Evolutionary conservation across 2,797 vertebrate genomes (phyloP).

Genomic region (Premnoplex brunnescens): DNA sequence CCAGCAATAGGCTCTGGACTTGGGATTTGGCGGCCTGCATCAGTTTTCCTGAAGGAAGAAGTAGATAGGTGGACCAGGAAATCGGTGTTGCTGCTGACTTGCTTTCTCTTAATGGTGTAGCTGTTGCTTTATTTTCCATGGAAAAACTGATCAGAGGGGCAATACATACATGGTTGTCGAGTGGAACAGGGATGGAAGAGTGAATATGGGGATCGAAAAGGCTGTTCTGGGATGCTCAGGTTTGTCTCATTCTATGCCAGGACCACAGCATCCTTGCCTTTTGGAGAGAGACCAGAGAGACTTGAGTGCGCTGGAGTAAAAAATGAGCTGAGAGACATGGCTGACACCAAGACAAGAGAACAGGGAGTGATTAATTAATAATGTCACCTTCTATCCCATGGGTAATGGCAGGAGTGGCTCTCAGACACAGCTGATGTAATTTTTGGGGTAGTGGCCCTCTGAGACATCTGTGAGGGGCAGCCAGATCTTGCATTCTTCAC

Average conservation of each 20-base stretch:
- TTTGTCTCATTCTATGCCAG: neutral
- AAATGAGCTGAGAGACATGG: neutral
- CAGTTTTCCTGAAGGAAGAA: neutral
- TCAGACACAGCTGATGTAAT: neutral
- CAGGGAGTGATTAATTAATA: slow-evolving; percentile 28
- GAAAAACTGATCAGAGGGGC: neutral
- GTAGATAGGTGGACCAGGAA: neutral
- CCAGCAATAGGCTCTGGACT: neutral
- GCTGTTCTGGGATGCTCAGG: neutral
- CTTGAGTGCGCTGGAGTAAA: neutral
- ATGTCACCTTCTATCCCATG: neutral
- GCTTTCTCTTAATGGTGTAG: neutral
- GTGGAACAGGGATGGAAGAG: neutral
- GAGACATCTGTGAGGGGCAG: neutral
- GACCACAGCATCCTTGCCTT: neutral
- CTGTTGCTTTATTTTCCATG: slow-evolving; percentile 38
- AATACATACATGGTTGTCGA: neutral
- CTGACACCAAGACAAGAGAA: neutral
- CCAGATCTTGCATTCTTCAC: neutral
- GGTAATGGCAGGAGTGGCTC: neutral
- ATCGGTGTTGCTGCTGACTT: neutral
- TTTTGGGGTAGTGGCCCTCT: neutral
- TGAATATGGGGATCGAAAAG: neutral
- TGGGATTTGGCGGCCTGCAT: neutral
- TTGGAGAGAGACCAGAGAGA: neutral